Evolutionary conservation across 2,888 invertebrate genomes (phyloP).

Genomic region (Nysson spinosus): DNA sequence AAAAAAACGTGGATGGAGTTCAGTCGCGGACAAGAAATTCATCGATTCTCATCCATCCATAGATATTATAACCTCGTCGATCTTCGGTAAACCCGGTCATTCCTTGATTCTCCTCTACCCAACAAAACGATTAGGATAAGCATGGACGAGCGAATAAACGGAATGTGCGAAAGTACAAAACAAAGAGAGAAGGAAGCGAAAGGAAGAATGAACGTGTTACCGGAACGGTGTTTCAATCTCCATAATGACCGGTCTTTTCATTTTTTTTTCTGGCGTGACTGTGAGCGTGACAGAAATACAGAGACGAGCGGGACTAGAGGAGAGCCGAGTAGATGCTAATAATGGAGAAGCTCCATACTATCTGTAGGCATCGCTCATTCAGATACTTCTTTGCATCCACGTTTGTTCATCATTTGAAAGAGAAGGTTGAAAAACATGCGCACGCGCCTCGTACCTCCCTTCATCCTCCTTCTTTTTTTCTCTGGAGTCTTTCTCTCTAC

Average conservation of each 20-base stretch:
- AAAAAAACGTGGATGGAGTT: no score
- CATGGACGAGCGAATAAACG: constrained; percentile 7
- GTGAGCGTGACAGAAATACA: constrained; percentile 34
- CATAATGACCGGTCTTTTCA: constrained; percentile 71
- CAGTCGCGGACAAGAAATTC: no score
- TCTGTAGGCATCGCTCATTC: constrained; percentile 64
- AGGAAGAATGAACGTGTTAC: constrained; percentile 54
- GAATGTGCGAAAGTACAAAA: constrained; percentile 3
- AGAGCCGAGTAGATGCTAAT: constrained; percentile 70
- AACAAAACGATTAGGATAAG: constrained; percentile 25
- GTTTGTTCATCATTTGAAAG: constrained; percentile 59
- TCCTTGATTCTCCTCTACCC: constrained; percentile 20
- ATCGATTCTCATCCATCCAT: no score
- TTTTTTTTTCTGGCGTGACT: constrained; percentile 36
- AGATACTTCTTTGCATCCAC: constrained; percentile 65
- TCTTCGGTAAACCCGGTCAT: no score
- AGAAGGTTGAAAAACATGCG: constrained; percentile 31
- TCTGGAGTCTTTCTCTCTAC: constrained; percentile 1
- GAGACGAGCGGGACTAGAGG: constrained; percentile 55
- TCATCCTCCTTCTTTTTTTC: neutral
- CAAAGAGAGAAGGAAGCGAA: constrained; percentile 11
- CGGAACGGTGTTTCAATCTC: constrained; percentile 70
- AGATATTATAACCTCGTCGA: no score
- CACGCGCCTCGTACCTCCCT: constrained; percentile 3
- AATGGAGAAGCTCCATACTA: constrained; percentile 68